A percentile compares a stretch with the other conserved stretches of the same genome.
Evolutionary conservation across 2,888 invertebrate species (phyloP).

Genomic region (Nipponacmea schrenckii): DNA sequence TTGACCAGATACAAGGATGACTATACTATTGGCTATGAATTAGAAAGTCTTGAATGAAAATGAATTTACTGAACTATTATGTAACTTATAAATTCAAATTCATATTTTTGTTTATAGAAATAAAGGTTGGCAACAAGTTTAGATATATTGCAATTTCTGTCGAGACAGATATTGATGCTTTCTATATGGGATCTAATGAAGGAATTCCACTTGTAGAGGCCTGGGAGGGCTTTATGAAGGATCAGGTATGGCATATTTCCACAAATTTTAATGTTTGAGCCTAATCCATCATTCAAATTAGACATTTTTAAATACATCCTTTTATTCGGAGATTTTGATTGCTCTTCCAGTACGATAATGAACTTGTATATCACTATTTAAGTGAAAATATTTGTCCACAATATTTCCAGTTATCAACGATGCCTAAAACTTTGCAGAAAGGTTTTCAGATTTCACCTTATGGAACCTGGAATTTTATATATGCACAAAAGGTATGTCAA

Average conservation of each 20-base stretch:
- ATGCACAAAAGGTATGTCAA: constrained; percentile 42
- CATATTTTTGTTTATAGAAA: constrained; percentile 26
- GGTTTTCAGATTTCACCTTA: constrained; percentile 46
- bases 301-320: too few relatives aligned
- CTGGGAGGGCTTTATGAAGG: constrained; percentile 50
- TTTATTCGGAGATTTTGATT: too few relatives aligned
- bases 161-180: constrained; percentile 49
- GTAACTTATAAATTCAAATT: too few relatives aligned
- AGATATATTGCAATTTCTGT: constrained; percentile 51
- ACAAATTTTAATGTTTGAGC: too few relatives aligned
- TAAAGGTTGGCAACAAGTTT: constrained; percentile 50
- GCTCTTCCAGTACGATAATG: too few relatives aligned
- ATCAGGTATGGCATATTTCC: constrained; percentile 36
- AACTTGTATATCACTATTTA: neutral
- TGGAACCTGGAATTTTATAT: constrained; percentile 41
- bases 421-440: constrained; percentile 44
- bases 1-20: too few relatives aligned
- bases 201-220: constrained; percentile 45
- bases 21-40: too few relatives aligned
- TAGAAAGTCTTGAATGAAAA: too few relatives aligned
- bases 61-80: too few relatives aligned
- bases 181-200: constrained; percentile 42
- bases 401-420: constrained; percentile 34
- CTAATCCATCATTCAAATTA: too few relatives aligned
- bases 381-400: neutral